Percentiles rank a stretch among this genome's conserved stretches.
phyloP scores from a whole-genome alignment of 2,888 invertebrate species.

The Ennomos quercinarius region DNA sequence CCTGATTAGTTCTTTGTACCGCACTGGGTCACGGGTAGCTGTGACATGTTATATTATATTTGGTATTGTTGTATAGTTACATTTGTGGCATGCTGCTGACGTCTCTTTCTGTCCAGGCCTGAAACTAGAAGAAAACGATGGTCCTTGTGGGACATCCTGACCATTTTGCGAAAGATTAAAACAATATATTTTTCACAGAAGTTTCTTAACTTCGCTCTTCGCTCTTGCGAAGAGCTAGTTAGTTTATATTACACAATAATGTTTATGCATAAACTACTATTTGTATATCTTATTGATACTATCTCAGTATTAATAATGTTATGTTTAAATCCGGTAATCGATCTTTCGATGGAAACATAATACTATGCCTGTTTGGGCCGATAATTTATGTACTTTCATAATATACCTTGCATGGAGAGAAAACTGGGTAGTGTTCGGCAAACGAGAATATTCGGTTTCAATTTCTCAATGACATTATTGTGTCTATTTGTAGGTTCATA shows the following conservation, averaged over 20 bases:
- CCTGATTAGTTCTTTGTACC: constrained; percentile 51
- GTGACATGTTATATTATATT: constrained; percentile 1
- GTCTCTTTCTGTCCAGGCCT: too few relatives aligned
- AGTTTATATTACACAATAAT: too few relatives aligned
- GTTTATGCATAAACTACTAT: too few relatives aligned
- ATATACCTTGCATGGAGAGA: constrained; percentile 19
- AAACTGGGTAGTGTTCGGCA: constrained; percentile 26
- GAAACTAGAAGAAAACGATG: too few relatives aligned
- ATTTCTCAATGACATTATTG: constrained; percentile 25
- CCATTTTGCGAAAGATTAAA: too few relatives aligned
- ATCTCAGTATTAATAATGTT: constrained; percentile 10
- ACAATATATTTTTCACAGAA: too few relatives aligned
- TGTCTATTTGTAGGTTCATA: constrained; percentile 10
- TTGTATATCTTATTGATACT: too few relatives aligned
- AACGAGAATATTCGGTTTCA: constrained; percentile 30
- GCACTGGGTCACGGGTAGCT: constrained; percentile 51
- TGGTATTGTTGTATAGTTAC: not conserved
- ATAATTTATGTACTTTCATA: constrained; percentile 34
- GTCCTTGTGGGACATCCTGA: too few relatives aligned
- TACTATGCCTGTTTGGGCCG: constrained; percentile 18
- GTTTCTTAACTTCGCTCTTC: too few relatives aligned
- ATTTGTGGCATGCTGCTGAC: too few relatives aligned
- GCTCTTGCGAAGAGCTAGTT: too few relatives aligned
- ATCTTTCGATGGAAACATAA: constrained; percentile 28
- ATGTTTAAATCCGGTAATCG: constrained; percentile 26